Evolutionary conservation across 2,888 invertebrate genomes (phyloP), one percentile per base, ranked within the genome.

Genomic region (Diarsia dahlii): DNA sequence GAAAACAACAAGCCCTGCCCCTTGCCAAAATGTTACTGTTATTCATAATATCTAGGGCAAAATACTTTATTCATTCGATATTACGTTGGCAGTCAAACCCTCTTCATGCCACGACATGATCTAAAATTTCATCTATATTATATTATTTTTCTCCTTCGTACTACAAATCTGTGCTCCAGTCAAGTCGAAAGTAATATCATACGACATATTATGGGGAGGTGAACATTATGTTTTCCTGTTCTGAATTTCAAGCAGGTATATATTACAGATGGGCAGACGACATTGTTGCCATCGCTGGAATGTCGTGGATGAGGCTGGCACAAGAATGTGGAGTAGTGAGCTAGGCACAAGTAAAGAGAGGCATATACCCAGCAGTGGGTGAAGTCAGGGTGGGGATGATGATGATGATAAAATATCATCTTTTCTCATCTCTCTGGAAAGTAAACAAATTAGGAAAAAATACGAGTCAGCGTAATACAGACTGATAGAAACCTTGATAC

Each of bases 1-100:
- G n/a, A 45, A 63, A 8, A 46, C 45, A 13, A 54, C 18, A 64
- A 54, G 52, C 2, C 67, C 10, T 23, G n/a, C 3, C 13, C 13
- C 10, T 76, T 23, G 13, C 10, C 15, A 67, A 69, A 46, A 60
- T 10, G 28, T 5, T 56, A n/a, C n/a, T 77, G 13, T 60, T 77
- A 66, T 78, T 78, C 72, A 28, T 10, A 60, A 45, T 67, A 64
- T 68, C 56, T 52, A 74, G 63, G 45, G 10, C 34, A 46, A 69
- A 67, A 78, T 78, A 78, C 70, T 70, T 52, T 69, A 62, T 76
- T 73, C 79, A 68, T 66, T 64, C 12, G 66, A 58, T 52, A 52
- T 67, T 52, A 34, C 58, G 63, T 39, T 50, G 45, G 34, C 48
- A 65, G 62, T 18, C n/a, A 54, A 71, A 78, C 66, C 78, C 70